Evolutionary conservation across 2,797 vertebrate species (phyloP).

Genomic region (Spizella passerina): DNA sequence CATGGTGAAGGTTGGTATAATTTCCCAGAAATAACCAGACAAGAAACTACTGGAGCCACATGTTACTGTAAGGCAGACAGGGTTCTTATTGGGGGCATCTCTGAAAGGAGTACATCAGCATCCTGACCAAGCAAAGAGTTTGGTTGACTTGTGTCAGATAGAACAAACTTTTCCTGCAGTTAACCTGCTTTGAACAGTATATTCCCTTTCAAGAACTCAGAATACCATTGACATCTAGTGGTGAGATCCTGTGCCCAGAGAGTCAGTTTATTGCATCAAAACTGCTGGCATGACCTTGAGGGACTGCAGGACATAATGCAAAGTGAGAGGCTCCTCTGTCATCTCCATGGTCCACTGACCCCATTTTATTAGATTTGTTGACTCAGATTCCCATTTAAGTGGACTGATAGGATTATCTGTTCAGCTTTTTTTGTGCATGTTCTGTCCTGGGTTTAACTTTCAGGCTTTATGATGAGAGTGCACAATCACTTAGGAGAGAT

Average conservation of each 20-base stretch:
- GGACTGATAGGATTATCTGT: conserved; percentile 13
- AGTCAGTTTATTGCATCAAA: neutral
- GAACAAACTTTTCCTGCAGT: neutral
- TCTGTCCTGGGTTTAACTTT: conserved; percentile 9
- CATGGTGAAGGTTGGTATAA: neutral
- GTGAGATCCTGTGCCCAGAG: neutral
- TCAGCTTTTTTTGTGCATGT: neutral
- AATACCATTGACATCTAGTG: conserved; percentile 43
- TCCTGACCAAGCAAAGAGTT: neutral
- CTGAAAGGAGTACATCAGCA: neutral
- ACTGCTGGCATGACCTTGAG: neutral
- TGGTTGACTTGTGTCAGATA: neutral
- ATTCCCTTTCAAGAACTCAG: neutral
- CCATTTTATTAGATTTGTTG: conserved; percentile 18
- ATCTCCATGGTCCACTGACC: neutral
- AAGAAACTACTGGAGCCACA: neutral
- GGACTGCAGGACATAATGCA: neutral
- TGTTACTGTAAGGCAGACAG: neutral
- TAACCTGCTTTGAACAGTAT: neutral
- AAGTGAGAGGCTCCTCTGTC: neutral
- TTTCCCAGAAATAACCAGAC: neutral
- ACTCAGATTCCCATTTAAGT: neutral
- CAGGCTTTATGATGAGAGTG: neutral
- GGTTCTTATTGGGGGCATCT: neutral
- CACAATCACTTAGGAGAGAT: neutral